Conservation (phyloP, 2,888 invertebrate genomes). For the Chloromyia formosa region DNA sequence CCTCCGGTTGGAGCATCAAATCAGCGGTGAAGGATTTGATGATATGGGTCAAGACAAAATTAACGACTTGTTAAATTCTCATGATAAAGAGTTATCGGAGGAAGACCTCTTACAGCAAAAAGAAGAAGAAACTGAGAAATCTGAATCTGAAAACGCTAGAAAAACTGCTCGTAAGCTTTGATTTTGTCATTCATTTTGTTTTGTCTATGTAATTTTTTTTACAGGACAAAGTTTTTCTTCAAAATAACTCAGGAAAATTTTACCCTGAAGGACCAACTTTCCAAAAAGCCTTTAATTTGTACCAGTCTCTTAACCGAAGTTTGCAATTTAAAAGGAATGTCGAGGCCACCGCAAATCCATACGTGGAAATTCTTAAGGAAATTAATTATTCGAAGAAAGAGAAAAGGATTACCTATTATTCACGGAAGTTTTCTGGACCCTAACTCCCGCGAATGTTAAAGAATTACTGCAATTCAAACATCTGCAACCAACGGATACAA, state of each 20-base stretch:
- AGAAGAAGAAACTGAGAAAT: not conserved
- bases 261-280: constrained; percentile 1
- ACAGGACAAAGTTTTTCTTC: not conserved
- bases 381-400: not conserved
- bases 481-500: too few species aligned
- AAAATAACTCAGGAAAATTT: constrained; percentile 1
- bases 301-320: not conserved
- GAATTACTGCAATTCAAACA: too few species aligned
- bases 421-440: too few species aligned
- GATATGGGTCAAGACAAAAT: not conserved
- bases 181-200: not conserved
- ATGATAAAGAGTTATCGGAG: constrained; percentile 6
- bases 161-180: not conserved
- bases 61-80: constrained; percentile 9
- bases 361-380: constrained; percentile 8
- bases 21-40: not conserved
- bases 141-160: not conserved
- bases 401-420: not conserved
- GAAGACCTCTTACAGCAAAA: not conserved
- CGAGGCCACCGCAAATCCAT: not conserved
- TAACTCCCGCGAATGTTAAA: too few species aligned
- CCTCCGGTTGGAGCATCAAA: not conserved
- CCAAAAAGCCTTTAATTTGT: not conserved
- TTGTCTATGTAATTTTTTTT: too few species aligned
- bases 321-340: too few species aligned